phyloP scores from a whole-genome alignment of 1,140 invertebrate species.

The Neodiprion virginianus region DNA sequence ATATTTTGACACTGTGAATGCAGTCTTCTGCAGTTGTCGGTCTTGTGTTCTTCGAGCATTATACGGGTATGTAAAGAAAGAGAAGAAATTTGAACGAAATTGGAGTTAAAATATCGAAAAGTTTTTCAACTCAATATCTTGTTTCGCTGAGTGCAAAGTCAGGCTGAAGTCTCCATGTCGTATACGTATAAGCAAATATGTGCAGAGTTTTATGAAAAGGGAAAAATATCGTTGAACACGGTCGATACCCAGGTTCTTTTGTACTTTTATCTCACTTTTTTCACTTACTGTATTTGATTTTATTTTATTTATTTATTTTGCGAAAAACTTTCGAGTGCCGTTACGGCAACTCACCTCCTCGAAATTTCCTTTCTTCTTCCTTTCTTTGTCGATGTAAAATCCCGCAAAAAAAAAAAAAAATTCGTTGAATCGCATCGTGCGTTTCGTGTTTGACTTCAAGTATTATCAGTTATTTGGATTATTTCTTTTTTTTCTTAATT shows the following conservation, averaged over 20 bases:
- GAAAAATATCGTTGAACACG: not conserved
- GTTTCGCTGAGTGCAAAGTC: slow-evolving; percentile 4
- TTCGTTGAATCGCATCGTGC: not conserved
- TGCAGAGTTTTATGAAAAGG: not conserved
- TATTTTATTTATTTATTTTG: no score
- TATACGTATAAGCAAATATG: not conserved
- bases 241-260: not conserved
- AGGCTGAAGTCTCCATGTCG: not conserved
- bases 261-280: no score
- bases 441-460: not conserved
- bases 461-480: not conserved
- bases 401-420: not conserved
- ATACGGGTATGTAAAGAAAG: no score
- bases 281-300: no score
- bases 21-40: no score
- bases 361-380: not conserved
- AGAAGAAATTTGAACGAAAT: no score
- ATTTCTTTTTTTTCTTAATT: not conserved
- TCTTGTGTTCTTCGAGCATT: no score
- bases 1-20: no score
- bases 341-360: no score
- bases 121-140: not conserved
- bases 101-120: not conserved
- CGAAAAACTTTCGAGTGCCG: no score
- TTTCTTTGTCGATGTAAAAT: not conserved